Evolutionary conservation across 2,113 vertebrate genomes (phyloP).

Genomic region (Phalacrocorax brasilianus): DNA sequence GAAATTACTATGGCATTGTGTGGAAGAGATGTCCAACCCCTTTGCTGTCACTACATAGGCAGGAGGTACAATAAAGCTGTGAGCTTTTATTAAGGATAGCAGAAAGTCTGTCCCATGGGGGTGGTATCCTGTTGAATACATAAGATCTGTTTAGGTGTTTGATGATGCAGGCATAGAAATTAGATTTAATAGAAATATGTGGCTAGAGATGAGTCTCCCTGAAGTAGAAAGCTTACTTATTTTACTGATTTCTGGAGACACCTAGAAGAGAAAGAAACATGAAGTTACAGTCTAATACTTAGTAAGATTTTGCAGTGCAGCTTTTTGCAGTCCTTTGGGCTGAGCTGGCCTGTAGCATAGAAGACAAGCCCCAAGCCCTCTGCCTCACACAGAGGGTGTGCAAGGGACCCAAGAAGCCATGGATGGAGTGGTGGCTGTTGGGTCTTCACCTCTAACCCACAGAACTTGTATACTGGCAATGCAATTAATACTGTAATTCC

Average conservation of each 20-base stretch:
- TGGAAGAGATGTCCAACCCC: background rate
- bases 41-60: background rate
- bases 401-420: background rate
- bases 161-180: background rate
- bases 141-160: background rate
- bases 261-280: background rate
- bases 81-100: background rate
- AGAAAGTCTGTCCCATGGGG: background rate
- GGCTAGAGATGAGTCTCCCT: background rate
- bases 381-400: background rate
- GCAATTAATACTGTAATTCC: background rate
- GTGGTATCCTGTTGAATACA: background rate
- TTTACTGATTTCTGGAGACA: background rate
- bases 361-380: background rate
- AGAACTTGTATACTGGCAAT: background rate
- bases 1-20: background rate
- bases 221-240: background rate
- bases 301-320: background rate
- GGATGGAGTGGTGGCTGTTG: background rate
- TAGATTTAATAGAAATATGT: background rate
- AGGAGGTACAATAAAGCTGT: background rate
- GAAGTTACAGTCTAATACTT: background rate
- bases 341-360: background rate
- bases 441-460: background rate
- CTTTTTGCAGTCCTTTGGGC: background rate